These are phyloP conservation scores for Nymphalis c-album DNA, from an alignment of 2,888 invertebrate genomes.

Conservation along the genomic window DNA sequence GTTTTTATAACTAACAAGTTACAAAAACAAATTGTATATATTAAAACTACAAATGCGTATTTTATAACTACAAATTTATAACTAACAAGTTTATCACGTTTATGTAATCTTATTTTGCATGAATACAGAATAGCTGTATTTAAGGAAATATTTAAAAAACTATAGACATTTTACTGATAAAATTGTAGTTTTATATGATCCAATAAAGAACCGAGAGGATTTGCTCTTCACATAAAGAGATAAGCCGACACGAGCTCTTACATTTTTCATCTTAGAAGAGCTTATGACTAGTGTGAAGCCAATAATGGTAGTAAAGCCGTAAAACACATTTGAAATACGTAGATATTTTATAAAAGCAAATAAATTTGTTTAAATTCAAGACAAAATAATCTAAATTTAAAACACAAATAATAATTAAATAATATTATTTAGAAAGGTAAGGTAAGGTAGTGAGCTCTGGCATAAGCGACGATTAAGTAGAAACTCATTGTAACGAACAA, in stretches of 20 bases:
- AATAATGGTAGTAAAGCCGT: slow-evolving; percentile 8
- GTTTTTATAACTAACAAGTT: no score
- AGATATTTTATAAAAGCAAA: not conserved
- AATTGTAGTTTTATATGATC: slow-evolving; percentile 16
- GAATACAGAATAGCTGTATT: no score
- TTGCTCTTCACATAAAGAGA: slow-evolving; percentile 16
- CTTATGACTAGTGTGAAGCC: slow-evolving; percentile 11
- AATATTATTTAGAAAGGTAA: no score
- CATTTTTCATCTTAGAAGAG: slow-evolving; percentile 15
- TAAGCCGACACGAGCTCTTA: slow-evolving; percentile 16
- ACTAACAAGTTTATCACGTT: no score
- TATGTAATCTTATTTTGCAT: no score
- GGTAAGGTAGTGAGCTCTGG: no score
- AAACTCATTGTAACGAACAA: slow-evolving; percentile 1
- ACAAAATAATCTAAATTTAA: no score
- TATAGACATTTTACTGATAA: not conserved
- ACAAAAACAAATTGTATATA: no score
- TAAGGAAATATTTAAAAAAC: not conserved
- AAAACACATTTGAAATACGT: not conserved
- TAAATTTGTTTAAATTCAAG: not conserved
- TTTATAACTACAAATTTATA: no score
- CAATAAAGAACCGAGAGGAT: slow-evolving; percentile 16
- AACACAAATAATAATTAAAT: no score
- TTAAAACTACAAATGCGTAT: no score
- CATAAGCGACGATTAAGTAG: no score